Base-by-base conservation (phyloP, 2,113 vertebrate genomes). In the Rutilus rutilus region DNA sequence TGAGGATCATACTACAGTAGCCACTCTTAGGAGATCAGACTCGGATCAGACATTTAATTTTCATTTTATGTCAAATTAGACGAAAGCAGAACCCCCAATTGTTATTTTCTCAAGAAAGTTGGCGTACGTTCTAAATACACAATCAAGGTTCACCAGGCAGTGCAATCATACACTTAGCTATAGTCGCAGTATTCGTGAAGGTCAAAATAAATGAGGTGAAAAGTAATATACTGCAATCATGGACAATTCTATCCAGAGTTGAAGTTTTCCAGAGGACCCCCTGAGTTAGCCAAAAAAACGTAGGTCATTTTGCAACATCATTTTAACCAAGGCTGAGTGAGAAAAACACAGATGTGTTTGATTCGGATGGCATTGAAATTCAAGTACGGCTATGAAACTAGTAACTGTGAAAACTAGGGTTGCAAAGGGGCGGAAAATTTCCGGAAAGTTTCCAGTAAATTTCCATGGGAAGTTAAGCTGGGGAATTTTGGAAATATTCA, bases 261-360 rank as follows among this genome's bases (percentile, higher is more conserved):
- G 15, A 47, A 45, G 21, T 74, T 74, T 14, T 14, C 17, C 71
- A 74, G 39, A 57, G 50, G n/a, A 54, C 10, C 69, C 59, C 59
- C 11, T 12, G 59, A 62, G n/a, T 62, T 25, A 75, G n/a, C 42
- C 3, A 33, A 36, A 39, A 78, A n/a, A 78, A 19, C 39, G 52
- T 36, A 36, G 52, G 50, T 57, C 15, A 78, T 59, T 59, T 54
- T 36, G 19, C 52, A 23, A 21, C 52, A 23, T 59, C 1, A 39
- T 39, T 60, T 60, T 15, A 39, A 62, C 57, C 54, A 39, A 62
- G 54, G 57, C 15, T 42, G 30, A 60, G 21, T 3, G 11, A 79
- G 77, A 78, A 39, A 78, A 78, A 78, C 77, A 60, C 76, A 78
- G 27, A 78, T 39, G 23, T n/a, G 77, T 60, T 79, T 8, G 23